Conservation (phyloP, 2,888 invertebrate species). For the Agonopterix subpropinquella region DNA sequence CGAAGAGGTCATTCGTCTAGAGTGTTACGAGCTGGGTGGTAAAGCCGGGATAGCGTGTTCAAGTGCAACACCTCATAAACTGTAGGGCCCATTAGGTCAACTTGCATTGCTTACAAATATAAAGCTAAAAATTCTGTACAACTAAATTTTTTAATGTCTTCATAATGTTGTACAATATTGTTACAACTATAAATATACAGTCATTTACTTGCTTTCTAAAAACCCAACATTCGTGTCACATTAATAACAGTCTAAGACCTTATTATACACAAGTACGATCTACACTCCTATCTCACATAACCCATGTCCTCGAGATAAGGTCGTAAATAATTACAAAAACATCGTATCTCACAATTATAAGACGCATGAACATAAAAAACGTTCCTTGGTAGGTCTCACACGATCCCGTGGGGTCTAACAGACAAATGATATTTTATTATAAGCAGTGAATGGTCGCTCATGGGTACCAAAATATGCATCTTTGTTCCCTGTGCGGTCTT, state of each 20-base stretch:
- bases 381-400: constrained; percentile 33
- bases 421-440: constrained; percentile 58
- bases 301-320: constrained; percentile 28
- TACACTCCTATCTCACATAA: constrained; percentile 8
- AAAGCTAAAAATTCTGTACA: too few species aligned
- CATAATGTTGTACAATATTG: too few species aligned
- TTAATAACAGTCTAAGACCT: too few species aligned
- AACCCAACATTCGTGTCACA: too few species aligned
- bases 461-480: constrained; percentile 59
- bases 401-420: constrained; percentile 54
- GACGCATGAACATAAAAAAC: constrained; percentile 44
- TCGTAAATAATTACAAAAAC: constrained; percentile 55
- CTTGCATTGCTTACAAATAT: constrained; percentile 1
- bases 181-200: too few species aligned
- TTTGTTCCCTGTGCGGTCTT: constrained; percentile 64
- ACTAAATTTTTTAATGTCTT: too few species aligned
- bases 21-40: constrained; percentile 25
- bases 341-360: constrained; percentile 55
- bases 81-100: constrained; percentile 25
- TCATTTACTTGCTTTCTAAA: too few species aligned
- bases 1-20: constrained; percentile 27
- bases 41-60: constrained; percentile 16
- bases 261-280: too few species aligned
- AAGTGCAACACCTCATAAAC: constrained; percentile 36
- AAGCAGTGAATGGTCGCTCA: constrained; percentile 52